phyloP scores from a whole-genome alignment of 1,140 invertebrate genomes.

The Orchestia grillus region DNA sequence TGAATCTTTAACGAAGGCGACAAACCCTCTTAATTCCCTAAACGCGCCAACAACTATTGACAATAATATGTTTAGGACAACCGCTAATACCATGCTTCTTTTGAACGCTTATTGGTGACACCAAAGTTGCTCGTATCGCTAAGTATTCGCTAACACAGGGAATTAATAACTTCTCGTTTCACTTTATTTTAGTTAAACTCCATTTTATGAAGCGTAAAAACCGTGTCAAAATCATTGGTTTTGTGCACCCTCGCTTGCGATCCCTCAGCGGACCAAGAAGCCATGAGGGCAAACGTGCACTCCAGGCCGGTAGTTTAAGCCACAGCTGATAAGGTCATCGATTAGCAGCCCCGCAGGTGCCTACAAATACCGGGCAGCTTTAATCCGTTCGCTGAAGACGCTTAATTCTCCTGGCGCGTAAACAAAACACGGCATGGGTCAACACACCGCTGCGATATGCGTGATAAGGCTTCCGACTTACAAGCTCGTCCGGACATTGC shows the following conservation, averaged over 20 bases:
- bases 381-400: not conserved
- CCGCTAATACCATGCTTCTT: no score
- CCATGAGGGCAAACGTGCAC: no score
- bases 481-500: not conserved
- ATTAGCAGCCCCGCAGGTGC: not conserved
- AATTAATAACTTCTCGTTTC: no score
- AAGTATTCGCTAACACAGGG: no score
- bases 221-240: no score
- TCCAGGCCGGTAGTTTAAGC: not conserved
- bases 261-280: no score
- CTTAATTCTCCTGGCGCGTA: not conserved
- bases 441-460: not conserved
- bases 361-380: not conserved
- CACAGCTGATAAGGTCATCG: constrained; percentile 10
- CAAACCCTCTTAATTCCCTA: not conserved
- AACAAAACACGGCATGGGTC: not conserved
- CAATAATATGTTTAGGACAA: not conserved
- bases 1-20: not conserved
- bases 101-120: no score
- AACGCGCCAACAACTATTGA: not conserved
- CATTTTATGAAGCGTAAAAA: no score
- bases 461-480: not conserved
- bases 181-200: no score
- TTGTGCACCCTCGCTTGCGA: no score
- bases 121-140: no score